A percentile compares a stretch with the other conserved stretches of the same genome.
phyloP scores from a whole-genome alignment of 2,797 vertebrate species.

The Anabacerthia variegaticeps region DNA sequence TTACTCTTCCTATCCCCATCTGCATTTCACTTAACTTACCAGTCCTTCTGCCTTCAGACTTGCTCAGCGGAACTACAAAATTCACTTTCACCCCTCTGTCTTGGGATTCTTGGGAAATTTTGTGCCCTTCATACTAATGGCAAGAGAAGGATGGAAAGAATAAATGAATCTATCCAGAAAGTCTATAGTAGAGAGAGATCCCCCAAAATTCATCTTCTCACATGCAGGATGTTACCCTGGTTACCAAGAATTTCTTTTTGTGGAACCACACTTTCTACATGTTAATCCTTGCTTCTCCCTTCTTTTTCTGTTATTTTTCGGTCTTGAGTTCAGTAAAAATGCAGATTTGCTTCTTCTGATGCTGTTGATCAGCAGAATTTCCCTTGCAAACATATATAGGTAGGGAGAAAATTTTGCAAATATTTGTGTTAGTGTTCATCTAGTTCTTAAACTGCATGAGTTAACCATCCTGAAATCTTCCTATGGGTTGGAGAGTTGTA shows the following conservation, averaged over 20 bases:
- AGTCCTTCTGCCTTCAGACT: not conserved
- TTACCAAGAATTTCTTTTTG: not conserved
- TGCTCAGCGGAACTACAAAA: not conserved
- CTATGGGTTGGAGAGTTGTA: not conserved
- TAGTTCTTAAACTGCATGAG: not conserved
- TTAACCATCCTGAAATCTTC: not conserved
- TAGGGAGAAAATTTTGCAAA: not conserved
- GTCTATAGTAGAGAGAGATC: not conserved
- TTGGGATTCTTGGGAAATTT: not conserved
- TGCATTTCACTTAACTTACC: not conserved
- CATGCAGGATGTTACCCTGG: not conserved
- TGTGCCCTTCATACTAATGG: not conserved
- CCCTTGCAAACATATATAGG: not conserved
- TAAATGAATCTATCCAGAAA: not conserved
- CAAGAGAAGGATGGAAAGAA: not conserved
- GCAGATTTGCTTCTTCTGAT: not conserved
- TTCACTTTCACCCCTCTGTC: not conserved
- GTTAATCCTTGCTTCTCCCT: not conserved
- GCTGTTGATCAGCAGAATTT: not conserved
- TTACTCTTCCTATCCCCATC: not conserved
- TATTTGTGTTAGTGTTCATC: not conserved
- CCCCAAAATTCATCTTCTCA: not conserved
- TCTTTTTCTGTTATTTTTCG: not conserved
- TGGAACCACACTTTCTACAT: not conserved
- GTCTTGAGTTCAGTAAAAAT: not conserved